Base-by-base conservation (phyloP, 2,113 vertebrate species). In the western clawed frog (Xenopus tropicalis) region DNA sequence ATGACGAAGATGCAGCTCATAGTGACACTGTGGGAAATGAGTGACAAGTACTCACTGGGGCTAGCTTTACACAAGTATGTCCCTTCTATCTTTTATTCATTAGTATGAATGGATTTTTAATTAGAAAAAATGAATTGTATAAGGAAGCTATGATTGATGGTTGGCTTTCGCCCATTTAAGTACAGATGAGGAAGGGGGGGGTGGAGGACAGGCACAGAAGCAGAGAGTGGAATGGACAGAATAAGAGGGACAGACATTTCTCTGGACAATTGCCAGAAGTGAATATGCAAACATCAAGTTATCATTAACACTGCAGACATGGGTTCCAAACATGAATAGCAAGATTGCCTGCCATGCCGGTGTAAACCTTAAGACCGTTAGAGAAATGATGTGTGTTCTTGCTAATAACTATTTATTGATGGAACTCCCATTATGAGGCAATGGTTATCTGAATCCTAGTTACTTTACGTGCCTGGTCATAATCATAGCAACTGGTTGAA, bases 111-210 rank as follows among this genome's bases (percentile, higher is more conserved):
- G 57, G 72, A 74, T 74, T 74, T 74, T 74, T 74, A 74, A 74
- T 74, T 74, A 65, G 72, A 74, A 74, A 74, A 74, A 74, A 74
- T 74, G 72, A 74, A 69, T 74, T 74, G 65, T 74, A 74, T 62
- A 69, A 74, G 72, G 65, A 74, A 65, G 44, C 65, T 20, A n/a
- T 74, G 72, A 74, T 74, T 74, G 72, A 74, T 74, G 65, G 65
- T 69, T 57, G 44, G 25, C 57, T 61, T 59, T 74, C 23, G 37
- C 14, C 66, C 42, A 74, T 43, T 74, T 74, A 59, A 68, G 66
- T 74, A 74, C 43, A 68, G 44, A 74, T 74, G 65, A 74, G 57
- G 37, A 22, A 10, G 51, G 72, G 48, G n/a, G 54, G 64, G 44
- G 61, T 12, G 52, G 20, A 46, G 58, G 68, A 16, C 56, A 70